These are phyloP conservation scores for Rattus rattus DNA, from an alignment of 2,113 vertebrate species.

Conservation along the genomic window DNA sequence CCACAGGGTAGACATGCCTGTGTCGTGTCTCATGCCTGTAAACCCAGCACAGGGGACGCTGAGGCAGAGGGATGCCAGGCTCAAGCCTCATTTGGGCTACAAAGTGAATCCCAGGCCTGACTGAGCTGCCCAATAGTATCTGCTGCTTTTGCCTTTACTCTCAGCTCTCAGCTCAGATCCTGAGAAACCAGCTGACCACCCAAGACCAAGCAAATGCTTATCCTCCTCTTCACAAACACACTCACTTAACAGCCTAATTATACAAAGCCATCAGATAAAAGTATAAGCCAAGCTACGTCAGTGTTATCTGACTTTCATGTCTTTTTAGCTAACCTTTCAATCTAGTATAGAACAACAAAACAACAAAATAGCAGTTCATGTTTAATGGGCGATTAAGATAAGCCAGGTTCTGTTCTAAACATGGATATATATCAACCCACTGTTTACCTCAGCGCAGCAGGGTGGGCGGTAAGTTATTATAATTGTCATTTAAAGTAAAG, in stretches of 20 bases:
- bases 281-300: slow-evolving; percentile 45
- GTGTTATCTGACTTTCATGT: slow-evolving; percentile 50
- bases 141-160: not conserved
- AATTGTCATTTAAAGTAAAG: slow-evolving; percentile 28
- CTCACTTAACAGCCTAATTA: slow-evolving; percentile 58
- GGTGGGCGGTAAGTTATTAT: not conserved
- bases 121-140: not conserved
- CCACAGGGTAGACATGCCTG: not conserved
- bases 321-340: slow-evolving; percentile 46
- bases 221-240: slow-evolving; percentile 30
- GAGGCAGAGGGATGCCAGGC: not conserved
- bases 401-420: slow-evolving; percentile 49
- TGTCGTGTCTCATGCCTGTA: not conserved
- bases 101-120: not conserved
- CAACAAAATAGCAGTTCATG: slow-evolving; percentile 44
- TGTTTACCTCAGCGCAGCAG: not conserved
- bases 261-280: slow-evolving; percentile 54
- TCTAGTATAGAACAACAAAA: slow-evolving; percentile 40
- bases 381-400: slow-evolving; percentile 56
- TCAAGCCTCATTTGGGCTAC: not conserved
- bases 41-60: not conserved
- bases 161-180: not conserved
- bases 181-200: slow-evolving; percentile 37
- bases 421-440: not conserved
- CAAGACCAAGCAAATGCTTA: slow-evolving; percentile 45